A percentile compares a stretch with the other conserved stretches of the same genome.
These are phyloP conservation scores for Hoplodrina ambigua DNA, from an alignment of 2,888 invertebrate species.

Conservation along the genomic window DNA sequence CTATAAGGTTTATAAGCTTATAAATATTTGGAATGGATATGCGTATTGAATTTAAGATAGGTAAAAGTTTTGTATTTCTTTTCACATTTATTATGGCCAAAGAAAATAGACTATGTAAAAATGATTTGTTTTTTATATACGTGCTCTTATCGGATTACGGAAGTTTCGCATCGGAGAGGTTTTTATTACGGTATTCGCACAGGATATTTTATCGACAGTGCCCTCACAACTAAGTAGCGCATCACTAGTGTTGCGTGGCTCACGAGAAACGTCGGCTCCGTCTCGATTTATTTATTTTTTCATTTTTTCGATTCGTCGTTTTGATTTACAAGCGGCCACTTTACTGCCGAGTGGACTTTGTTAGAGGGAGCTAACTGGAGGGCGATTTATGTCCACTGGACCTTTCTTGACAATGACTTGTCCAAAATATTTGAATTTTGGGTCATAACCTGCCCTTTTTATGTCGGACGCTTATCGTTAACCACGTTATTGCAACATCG, in stretches of 20 bases:
- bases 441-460: constrained; percentile 80
- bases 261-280: constrained; percentile 79
- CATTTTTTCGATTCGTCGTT: constrained; percentile 85
- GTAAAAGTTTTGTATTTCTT: constrained; percentile 31
- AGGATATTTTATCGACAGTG: constrained; percentile 66
- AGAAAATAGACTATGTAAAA: constrained; percentile 15
- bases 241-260: constrained; percentile 75
- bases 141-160: constrained; percentile 38
- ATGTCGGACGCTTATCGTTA: constrained; percentile 66
- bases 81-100: constrained; percentile 15
- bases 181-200: constrained; percentile 34
- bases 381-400: constrained; percentile 85
- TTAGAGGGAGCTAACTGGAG: constrained; percentile 85
- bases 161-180: constrained; percentile 44
- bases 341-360: constrained; percentile 88
- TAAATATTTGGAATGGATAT: constrained; percentile 55
- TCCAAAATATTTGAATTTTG: constrained; percentile 85
- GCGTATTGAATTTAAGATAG: constrained; percentile 34
- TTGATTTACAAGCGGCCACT: constrained; percentile 88
- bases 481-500: constrained; percentile 76
- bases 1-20: constrained; percentile 59
- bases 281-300: constrained; percentile 81
- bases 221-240: constrained; percentile 58
- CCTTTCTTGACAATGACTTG: constrained; percentile 81
- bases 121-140: constrained; percentile 31